Conservation (phyloP, 1,140 invertebrate species). For the Nebria ingens region DNA sequence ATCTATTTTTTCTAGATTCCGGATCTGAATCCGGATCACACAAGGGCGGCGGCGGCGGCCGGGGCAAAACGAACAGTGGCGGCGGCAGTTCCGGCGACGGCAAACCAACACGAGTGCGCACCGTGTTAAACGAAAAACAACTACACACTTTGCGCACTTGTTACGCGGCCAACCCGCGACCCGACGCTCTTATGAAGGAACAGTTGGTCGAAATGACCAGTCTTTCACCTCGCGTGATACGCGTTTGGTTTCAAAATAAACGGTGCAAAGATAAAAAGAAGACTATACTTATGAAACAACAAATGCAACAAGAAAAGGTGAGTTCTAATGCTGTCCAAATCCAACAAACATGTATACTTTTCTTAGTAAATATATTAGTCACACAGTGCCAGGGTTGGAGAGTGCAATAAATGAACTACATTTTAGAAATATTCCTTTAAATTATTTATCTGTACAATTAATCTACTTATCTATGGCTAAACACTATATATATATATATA, state of each 20-base stretch:
- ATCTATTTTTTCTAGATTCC: conserved; percentile 52
- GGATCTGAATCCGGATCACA: conserved; percentile 75
- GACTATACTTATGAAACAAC: conserved; percentile 91
- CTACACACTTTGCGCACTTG: conserved; percentile 89
- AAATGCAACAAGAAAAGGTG: conserved; percentile 97
- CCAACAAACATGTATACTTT: too few species aligned
- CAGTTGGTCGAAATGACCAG: conserved; percentile 98
- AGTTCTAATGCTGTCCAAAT: too few species aligned
- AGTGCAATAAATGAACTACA: too few species aligned
- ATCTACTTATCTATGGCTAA: too few species aligned
- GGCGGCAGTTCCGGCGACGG: conserved; percentile 61
- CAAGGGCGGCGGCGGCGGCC: conserved; percentile 53
- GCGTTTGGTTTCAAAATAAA: conserved; percentile 99
- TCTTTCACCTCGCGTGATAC: conserved; percentile 87
- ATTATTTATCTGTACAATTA: too few species aligned
- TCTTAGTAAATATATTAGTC: too few species aligned
- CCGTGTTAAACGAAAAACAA: conserved; percentile 97
- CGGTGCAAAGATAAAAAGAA: conserved; percentile 99
- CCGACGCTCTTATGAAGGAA: conserved; percentile 98
- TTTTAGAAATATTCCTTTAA: too few species aligned
- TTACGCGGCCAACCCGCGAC: conserved; percentile 93
- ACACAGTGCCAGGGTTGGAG: too few species aligned
- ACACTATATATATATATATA: too few species aligned
- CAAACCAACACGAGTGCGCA: conserved; percentile 95
- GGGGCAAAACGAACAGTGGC: conserved; percentile 41